Evolutionary conservation across 2,888 invertebrate species (phyloP), one percentile per base, ranked within the genome.

Genomic region (Andrena minutula): DNA sequence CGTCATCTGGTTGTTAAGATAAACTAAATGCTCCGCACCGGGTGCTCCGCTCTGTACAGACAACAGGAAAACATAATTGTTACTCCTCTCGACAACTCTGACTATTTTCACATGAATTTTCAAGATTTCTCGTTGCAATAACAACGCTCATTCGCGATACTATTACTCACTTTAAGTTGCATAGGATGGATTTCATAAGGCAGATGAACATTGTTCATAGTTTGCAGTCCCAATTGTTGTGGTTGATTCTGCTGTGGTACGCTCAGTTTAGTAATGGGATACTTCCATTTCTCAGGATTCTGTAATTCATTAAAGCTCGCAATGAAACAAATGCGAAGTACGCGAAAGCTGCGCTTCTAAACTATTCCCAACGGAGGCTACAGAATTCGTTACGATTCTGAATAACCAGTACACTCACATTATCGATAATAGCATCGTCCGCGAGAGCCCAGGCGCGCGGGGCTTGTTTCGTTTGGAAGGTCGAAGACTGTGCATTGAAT

Each of bases 231-330:
- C 88, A 95, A 93, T 92, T 95, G 95, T 90, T 95, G 95, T 94
- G 95, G 92, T 94, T 95, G 94, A 94, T 94, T 95, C 94, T 95
- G 92, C 94, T 92, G 96, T 93, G 91, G 96, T 94, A 93, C 90
- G 74, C 90, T 91, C 79, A 94, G 87, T 86, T 94, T 94, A 79
- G 92, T 92, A 90, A 94, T 91, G 32, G 96, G 95, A 94, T 97
- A 97, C 94, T 97, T 97, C 97, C 97, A 97, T 95, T 97, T 97
- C 95, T 97, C 97, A 94, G 97, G 97, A 94, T 96, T 97, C 97
- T 97, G 95, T 78, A 96, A 96, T 68, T 69, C 23, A 81, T 32
- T 49, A 49, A 63, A 77, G 56, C 47, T 60, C 41, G n/a, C 49
- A 85, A 65, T 72, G 2, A 88, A 89, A 75, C 82, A 82, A 82